Base-by-base conservation (phyloP, 2,888 invertebrate genomes). In the Cancer borealis region DNA sequence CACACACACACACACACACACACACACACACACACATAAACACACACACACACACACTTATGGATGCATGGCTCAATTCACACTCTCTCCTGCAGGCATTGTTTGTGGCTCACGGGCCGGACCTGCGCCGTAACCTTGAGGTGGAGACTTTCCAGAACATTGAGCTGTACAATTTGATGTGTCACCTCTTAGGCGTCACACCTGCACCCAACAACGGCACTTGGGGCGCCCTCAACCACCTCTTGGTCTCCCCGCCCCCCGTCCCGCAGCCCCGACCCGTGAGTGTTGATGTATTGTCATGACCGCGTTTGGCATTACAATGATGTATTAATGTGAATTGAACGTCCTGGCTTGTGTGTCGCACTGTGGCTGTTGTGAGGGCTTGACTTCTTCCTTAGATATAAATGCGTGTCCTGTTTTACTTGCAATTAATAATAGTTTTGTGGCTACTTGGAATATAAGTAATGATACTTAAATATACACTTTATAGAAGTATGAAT, bases 201-300 rank as follows among this genome's bases (percentile, higher is more conserved):
- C 95, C 95, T 1, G 95, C 95, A 14, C 95, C 95, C 47, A 95
- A 95, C 92, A 95, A 95, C 54, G 95, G 95, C 30, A 95, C 95
- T 4, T 93, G 93, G 94, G 95, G 95, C 0, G 89, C 95, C n/a
- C 94, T 95, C n/a, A 89, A 95, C 66, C 95, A 94, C 60, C 60
- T 95, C 39, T 92, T 95, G 46, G 54, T 47, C 26, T 49, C 93
- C 49, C 95, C 95, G 47, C 95, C 95, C 17, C 93, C 93, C 3
- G 1, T 79, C 6, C 94, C 91, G 26, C n/a, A 66, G 5, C 39
- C 46, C 26, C 39, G n/a, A 54, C 21, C 79, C 79, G 79, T 79
- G 79, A 79, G 79, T 79, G 26, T 30, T n/a, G 66, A 66, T 66
- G 3, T 12, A 3, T 54, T 54, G 54, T 3, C 54, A 12, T 54